Conservation (phyloP, 2,797 vertebrate genomes). For the Sebastes matsubarae region DNA sequence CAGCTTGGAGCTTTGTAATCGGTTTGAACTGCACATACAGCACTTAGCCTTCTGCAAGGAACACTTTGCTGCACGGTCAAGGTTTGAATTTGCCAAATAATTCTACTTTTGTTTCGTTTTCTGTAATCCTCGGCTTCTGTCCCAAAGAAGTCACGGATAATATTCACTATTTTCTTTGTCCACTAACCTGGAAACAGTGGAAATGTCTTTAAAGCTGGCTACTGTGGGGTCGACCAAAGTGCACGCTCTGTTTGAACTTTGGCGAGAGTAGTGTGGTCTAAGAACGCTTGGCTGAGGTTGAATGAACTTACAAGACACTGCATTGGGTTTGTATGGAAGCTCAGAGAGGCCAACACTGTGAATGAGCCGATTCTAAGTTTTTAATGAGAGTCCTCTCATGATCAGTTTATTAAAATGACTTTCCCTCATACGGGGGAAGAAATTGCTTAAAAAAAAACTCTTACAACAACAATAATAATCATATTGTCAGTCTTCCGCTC, state of each 20-base stretch:
- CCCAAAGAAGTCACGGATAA: background rate
- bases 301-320: background rate
- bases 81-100: background rate
- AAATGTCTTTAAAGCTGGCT: background rate
- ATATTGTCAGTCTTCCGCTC: background rate
- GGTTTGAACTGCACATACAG: conserved; percentile 33
- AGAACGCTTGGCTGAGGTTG: background rate
- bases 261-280: background rate
- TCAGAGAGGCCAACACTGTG: background rate
- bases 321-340: background rate
- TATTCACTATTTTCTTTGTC: background rate
- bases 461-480: background rate
- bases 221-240: background rate
- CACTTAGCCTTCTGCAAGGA: conserved; percentile 29
- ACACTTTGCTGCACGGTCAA: background rate
- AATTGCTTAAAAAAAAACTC: too few species aligned
- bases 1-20: conserved; percentile 44
- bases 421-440: too few species aligned
- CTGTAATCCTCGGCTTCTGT: background rate
- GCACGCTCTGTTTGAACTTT: background rate
- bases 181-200: background rate
- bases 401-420: background rate
- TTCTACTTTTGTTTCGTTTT: background rate
- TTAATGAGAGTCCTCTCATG: background rate
- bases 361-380: background rate